Percentiles rank a stretch among this genome's conserved stretches.
These are phyloP conservation scores for Fistularia tabacaria DNA, from an alignment of 2,797 vertebrate species.

Conservation along the genomic window DNA sequence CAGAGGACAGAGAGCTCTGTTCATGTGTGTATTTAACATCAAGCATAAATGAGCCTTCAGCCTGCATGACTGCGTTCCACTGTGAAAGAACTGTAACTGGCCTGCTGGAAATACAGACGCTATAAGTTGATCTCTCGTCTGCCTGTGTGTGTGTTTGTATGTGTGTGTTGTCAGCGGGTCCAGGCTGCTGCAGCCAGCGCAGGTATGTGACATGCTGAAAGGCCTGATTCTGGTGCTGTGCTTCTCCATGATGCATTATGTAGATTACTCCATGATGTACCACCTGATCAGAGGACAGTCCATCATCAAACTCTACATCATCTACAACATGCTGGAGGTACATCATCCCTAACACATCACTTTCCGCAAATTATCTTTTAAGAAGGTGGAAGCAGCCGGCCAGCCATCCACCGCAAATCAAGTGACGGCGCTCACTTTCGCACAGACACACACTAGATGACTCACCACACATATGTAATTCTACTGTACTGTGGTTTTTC, in stretches of 20 bases:
- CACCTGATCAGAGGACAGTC: constrained; percentile 98
- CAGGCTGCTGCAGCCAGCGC: constrained; percentile 91
- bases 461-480: too few species aligned
- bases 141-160: constrained; percentile 35
- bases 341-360: not conserved
- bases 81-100: not conserved
- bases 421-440: too few species aligned
- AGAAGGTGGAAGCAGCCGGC: too few species aligned
- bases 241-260: constrained; percentile 97
- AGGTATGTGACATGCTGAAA: constrained; percentile 95
- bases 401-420: too few species aligned
- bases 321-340: constrained; percentile 99
- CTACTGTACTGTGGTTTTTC: too few species aligned
- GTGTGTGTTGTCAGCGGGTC: constrained; percentile 77
- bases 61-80: constrained; percentile 32
- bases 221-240: constrained; percentile 91
- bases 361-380: too few species aligned
- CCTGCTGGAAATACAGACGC: too few species aligned
- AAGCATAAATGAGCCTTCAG: constrained; percentile 2
- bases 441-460: too few species aligned
- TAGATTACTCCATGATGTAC: constrained; percentile 99
- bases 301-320: constrained; percentile 98
- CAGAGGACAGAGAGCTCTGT: too few species aligned
- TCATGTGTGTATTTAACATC: too few species aligned
- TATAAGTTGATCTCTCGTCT: constrained; percentile 19